Conservation (phyloP, 2,797 vertebrate species). For the Pitangus sulphuratus region DNA sequence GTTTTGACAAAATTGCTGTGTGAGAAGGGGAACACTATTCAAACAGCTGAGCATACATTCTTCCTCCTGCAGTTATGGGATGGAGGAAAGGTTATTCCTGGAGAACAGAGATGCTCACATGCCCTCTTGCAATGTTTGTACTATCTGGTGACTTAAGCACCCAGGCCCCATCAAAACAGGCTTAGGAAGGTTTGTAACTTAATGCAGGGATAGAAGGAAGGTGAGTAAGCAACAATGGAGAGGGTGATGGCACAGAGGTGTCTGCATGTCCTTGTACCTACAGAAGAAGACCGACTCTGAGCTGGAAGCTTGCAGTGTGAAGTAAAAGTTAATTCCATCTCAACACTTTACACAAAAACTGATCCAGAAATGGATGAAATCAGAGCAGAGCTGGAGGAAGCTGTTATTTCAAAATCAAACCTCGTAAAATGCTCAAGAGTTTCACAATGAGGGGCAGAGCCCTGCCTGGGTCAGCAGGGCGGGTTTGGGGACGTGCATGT, state of each 20-base stretch:
- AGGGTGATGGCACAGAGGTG: neutral
- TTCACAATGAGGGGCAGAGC: neutral
- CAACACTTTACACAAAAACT: neutral
- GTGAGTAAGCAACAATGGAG: rapidly evolving
- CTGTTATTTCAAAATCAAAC: neutral
- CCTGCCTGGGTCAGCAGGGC: neutral
- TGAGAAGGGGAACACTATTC: neutral
- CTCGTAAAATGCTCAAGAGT: neutral
- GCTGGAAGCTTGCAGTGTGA: neutral
- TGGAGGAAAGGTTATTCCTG: neutral
- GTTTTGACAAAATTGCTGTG: neutral
- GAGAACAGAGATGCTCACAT: neutral
- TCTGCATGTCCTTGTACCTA: neutral
- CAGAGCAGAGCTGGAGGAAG: neutral
- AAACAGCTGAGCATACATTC: neutral
- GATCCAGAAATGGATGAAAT: neutral
- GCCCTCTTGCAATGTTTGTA: neutral
- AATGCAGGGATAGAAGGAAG: neutral
- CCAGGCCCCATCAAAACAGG: neutral
- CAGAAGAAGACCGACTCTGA: neutral
- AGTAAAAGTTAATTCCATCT: neutral
- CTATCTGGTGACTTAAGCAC: neutral
- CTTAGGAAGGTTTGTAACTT: neutral
- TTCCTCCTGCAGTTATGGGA: neutral
- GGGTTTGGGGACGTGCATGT: rapidly evolving